These are phyloP conservation scores for Abrostola triplasia DNA, from an alignment of 2,888 invertebrate genomes.

Conservation along the genomic window DNA sequence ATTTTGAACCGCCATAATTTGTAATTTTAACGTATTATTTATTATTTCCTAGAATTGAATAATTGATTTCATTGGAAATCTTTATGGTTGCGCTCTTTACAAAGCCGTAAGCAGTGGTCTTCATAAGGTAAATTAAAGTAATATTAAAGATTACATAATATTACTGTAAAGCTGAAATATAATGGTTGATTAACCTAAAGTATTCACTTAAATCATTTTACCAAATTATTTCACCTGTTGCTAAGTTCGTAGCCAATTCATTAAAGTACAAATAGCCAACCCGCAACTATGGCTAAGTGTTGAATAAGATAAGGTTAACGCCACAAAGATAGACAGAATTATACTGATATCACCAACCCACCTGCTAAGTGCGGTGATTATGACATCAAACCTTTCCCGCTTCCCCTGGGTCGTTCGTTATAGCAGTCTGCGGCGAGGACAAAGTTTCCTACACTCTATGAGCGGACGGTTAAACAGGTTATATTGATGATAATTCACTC, in stretches of 20 bases:
- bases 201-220: background rate
- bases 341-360: background rate
- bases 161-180: too few species aligned
- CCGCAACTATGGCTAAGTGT: slow-evolving; percentile 1
- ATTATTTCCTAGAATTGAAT: too few species aligned
- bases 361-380: slow-evolving; percentile 25
- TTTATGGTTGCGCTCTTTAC: background rate
- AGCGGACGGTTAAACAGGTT: slow-evolving; percentile 15
- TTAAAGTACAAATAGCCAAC: background rate
- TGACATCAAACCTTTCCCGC: slow-evolving; percentile 41
- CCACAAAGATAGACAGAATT: slow-evolving; percentile 5
- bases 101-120: background rate
- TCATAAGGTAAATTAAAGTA: background rate
- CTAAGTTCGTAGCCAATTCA: slow-evolving; percentile 1
- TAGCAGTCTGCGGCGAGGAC: slow-evolving; percentile 29
- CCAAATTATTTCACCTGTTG: slow-evolving; percentile 1
- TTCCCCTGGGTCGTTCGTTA: slow-evolving; percentile 41
- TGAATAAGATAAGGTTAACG: slow-evolving; percentile 12
- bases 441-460: slow-evolving; percentile 28
- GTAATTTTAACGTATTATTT: too few species aligned
- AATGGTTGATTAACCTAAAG: too few species aligned
- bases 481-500: slow-evolving; percentile 23
- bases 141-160: too few species aligned
- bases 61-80: background rate
- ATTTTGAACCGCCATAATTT: too few species aligned